phyloP scores from a whole-genome alignment of 2,113 vertebrate species.

The Protobothrops flavoviridis region DNA sequence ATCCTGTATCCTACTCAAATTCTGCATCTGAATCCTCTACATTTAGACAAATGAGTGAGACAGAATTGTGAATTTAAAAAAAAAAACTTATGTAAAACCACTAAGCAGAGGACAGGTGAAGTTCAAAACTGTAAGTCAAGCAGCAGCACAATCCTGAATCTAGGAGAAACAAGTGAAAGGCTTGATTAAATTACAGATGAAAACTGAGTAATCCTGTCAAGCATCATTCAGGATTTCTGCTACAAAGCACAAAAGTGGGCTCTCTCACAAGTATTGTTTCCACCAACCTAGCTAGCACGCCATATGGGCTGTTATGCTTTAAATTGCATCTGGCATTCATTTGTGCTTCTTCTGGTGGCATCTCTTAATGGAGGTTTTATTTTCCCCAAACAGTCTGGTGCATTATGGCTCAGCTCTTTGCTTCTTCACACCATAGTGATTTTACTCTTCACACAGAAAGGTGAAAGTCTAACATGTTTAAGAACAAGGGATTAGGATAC shows the following conservation, averaged over 20 bases:
- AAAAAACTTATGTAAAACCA: neutral
- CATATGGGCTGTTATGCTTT: neutral
- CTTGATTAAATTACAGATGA: neutral
- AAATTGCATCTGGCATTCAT: neutral
- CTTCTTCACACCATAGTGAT: neutral
- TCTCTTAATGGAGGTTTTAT: neutral
- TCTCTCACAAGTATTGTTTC: neutral
- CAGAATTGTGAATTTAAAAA: neutral
- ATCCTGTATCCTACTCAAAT: neutral
- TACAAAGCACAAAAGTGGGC: neutral
- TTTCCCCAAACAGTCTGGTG: neutral
- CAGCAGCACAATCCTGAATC: neutral
- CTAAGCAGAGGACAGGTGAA: neutral
- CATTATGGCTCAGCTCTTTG: neutral
- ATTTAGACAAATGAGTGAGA: neutral
- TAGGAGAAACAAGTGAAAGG: neutral
- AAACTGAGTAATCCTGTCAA: neutral
- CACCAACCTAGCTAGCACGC: neutral
- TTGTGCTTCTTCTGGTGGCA: neutral
- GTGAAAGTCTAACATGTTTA: neutral
- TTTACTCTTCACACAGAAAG: neutral
- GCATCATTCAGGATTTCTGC: neutral
- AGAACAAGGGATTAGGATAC: neutral
- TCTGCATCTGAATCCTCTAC: neutral
- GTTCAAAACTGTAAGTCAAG: neutral